Evolutionary conservation across 2,113 vertebrate species (phyloP).

Genomic region (Prunella fulvescens): DNA sequence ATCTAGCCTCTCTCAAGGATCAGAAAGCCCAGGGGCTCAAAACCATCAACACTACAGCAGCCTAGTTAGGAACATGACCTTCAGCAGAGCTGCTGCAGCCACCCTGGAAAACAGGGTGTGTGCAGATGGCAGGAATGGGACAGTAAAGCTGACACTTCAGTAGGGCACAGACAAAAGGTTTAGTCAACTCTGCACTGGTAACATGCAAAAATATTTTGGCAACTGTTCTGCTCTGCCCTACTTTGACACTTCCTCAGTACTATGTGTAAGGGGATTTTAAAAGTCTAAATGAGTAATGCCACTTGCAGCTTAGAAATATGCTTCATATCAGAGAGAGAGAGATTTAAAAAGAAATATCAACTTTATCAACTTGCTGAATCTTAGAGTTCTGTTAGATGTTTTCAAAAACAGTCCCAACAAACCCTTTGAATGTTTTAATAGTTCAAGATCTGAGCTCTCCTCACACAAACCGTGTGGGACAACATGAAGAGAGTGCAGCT

Average conservation of each 20-base stretch:
- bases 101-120: background rate
- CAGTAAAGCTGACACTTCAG: background rate
- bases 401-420: background rate
- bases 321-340: background rate
- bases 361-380: background rate
- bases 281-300: background rate
- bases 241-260: background rate
- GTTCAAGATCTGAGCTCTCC: background rate
- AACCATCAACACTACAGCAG: background rate
- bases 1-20: background rate
- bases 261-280: background rate
- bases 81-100: background rate
- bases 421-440: background rate
- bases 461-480: background rate
- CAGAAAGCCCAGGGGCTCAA: background rate
- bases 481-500: background rate
- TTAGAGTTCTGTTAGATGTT: background rate
- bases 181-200: background rate
- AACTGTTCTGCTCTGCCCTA: background rate
- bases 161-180: background rate
- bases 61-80: background rate
- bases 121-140: rapidly evolving
- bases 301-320: background rate
- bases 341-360: background rate
- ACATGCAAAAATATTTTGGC: background rate